Evolutionary conservation across 1,140 invertebrate species (phyloP), one percentile per base, ranked within the genome.

Genomic region (Paralvinella palmiformis): DNA sequence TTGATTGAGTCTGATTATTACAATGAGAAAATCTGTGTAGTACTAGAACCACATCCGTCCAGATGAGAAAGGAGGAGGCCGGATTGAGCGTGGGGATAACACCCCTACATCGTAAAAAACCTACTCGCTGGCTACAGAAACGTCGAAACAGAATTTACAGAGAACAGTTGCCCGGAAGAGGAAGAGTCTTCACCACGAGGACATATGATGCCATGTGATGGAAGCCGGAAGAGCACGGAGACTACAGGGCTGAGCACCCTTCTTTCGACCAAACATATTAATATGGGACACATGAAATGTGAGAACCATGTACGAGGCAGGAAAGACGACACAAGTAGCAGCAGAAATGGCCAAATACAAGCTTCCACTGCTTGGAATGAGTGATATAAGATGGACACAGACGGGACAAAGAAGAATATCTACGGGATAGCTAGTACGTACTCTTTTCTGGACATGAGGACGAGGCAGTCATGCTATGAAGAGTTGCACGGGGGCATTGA

Each of bases 181-280:
- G 65, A 57, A 61, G 37, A 61, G 33, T 56, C 62, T 55, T 62
- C 65, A 55, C 29, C 58, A 37, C 13, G 50, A 32, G 27, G 44
- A 60, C 20, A 2, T n/a, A 65, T 59, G 65, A 67, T 27, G 52
- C 48, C n/a, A 29, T 33, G 59, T 48, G 35, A 56, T 59, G 48
- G 63, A 66, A 67, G 61, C 57, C 59, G 50, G 1, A 32, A 41
- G 50, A n/a, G n/a, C n/a, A n/a, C n/a, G n/a, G n/a, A n/a, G n/a
- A n/a, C n/a, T n/a, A n/a, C n/a, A n/a, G n/a, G n/a, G n/a, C n/a
- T n/a, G n/a, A n/a, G n/a, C n/a, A n/a, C n/a, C n/a, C n/a, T n/a
- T n/a, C n/a, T n/a, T n/a, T n/a, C n/a, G n/a, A n/a, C n/a, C n/a
- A n/a, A n/a, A n/a, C n/a, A n/a, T n/a, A n/a, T n/a, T n/a, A n/a